phyloP scores from a whole-genome alignment of 2,113 vertebrate species.

The Amblyopsis rosae region DNA sequence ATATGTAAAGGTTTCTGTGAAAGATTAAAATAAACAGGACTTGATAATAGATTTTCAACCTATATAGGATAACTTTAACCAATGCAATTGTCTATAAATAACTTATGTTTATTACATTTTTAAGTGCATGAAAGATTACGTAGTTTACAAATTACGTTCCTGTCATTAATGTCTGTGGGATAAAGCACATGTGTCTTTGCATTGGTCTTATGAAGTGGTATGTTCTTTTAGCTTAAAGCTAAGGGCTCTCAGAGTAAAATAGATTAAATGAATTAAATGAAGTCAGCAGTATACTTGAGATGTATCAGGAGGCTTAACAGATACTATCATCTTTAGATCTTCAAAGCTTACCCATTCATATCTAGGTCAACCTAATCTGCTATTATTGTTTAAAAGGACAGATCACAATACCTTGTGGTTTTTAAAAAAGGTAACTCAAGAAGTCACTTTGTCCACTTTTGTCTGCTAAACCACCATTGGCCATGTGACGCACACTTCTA shows the following conservation, averaged over 20 bases:
- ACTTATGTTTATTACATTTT: no score
- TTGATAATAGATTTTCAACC: no score
- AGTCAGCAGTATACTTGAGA: background rate
- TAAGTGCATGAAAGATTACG: no score
- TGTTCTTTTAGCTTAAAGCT: background rate
- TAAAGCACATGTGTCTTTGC: no score
- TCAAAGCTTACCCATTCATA: background rate
- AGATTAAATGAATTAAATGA: background rate
- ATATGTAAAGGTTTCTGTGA: no score
- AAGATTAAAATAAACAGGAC: no score
- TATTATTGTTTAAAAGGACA: background rate
- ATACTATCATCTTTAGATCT: background rate
- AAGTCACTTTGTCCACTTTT: background rate
- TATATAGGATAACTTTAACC: no score
- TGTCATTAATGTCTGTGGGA: no score
- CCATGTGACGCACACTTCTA: constrained; percentile 10
- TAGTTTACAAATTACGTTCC: no score
- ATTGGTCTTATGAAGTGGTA: constrained; percentile 5
- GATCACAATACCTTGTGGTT: background rate
- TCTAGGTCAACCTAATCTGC: constrained; percentile 3
- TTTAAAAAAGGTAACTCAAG: background rate
- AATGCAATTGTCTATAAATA: no score
- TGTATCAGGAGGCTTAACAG: background rate
- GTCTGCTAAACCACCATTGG: background rate
- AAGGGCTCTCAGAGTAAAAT: background rate